Evolutionary conservation across 2,797 vertebrate genomes (phyloP).

Genomic region (Danio jaintianensis): DNA sequence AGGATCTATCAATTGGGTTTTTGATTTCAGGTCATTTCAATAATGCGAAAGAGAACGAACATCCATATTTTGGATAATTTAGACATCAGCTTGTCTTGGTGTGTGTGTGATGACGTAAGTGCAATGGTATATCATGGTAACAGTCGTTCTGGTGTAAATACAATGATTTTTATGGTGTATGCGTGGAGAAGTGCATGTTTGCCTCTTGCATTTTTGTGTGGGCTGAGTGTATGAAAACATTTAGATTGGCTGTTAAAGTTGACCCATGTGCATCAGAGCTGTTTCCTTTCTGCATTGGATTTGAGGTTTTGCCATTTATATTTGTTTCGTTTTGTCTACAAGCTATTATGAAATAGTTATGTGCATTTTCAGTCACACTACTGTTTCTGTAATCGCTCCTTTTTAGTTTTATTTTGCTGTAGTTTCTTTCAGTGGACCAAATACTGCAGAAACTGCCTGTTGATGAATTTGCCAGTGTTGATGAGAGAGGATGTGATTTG

Average conservation of each 20-base stretch:
- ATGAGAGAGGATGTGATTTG: conserved; percentile 76
- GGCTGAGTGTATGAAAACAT: not conserved
- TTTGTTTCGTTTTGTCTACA: conserved; percentile 18
- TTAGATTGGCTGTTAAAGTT: not conserved
- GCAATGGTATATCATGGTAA: conserved; percentile 42
- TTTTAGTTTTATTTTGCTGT: conserved; percentile 65
- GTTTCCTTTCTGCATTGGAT: not conserved
- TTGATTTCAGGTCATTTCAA: conserved; percentile 52
- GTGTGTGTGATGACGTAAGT: conserved; percentile 48
- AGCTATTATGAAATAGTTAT: conserved; percentile 7
- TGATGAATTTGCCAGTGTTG: conserved; percentile 61
- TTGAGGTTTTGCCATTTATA: conserved; percentile 8
- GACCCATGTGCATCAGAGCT: not conserved
- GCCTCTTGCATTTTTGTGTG: not conserved
- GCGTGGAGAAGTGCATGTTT: conserved; percentile 53
- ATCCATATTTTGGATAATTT: conserved; percentile 51
- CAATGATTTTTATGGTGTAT: conserved; percentile 48
- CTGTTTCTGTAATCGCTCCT: not conserved
- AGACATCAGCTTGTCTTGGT: conserved; percentile 58
- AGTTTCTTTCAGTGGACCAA: conserved; percentile 74
- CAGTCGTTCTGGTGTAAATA: conserved; percentile 60
- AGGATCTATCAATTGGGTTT: conserved; percentile 63
- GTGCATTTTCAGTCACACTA: conserved; percentile 18
- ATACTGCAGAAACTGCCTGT: conserved; percentile 76
- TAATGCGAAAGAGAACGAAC: conserved; percentile 47